phyloP scores from a whole-genome alignment of 2,113 vertebrate species.

The Rafetus swinhoei region DNA sequence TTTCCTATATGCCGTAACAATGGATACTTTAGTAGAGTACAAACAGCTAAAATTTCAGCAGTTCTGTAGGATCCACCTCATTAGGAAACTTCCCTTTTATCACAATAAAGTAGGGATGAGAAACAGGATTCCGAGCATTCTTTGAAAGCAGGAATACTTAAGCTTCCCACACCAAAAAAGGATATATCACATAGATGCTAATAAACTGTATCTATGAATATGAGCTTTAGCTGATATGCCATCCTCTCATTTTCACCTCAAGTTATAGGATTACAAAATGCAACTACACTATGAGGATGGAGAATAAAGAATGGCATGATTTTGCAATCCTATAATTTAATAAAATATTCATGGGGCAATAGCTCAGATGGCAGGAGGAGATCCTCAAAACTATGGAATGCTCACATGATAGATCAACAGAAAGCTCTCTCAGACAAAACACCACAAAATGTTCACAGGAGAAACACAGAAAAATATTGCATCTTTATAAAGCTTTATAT shows the following conservation, averaged over 20 bases:
- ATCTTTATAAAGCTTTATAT: too few species aligned
- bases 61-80: not conserved
- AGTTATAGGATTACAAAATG: slow-evolving; percentile 1
- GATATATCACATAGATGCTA: not conserved
- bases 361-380: not conserved
- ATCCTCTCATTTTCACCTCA: not conserved
- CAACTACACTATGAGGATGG: not conserved
- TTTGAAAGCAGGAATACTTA: accelerated
- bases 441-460: not conserved
- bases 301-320: not conserved
- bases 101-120: not conserved
- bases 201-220: not conserved
- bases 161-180: not conserved
- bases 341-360: not conserved
- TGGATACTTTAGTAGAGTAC: not conserved
- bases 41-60: not conserved
- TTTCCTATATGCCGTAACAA: not conserved
- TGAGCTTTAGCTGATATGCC: not conserved
- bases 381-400: not conserved
- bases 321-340: not conserved
- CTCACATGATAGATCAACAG: not conserved
- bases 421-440: not conserved
- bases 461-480: not conserved
- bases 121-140: not conserved
- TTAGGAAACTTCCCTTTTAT: not conserved